phyloP scores from a whole-genome alignment of 2,113 vertebrate species.

The Vombatus ursinus region DNA sequence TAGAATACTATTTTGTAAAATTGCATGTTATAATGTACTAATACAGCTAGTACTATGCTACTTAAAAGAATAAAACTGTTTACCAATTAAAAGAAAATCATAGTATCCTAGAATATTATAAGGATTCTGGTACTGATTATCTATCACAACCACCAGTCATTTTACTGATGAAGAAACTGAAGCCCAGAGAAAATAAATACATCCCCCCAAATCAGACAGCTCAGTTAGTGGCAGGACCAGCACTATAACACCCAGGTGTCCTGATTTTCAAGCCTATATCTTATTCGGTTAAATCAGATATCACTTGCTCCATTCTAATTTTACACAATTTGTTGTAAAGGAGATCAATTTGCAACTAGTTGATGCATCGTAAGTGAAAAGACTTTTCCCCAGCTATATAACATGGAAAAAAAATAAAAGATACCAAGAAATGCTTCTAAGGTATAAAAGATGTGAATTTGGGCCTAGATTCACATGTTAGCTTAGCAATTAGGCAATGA shows the following conservation, averaged over 20 bases:
- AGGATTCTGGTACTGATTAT: neutral
- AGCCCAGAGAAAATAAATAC: neutral
- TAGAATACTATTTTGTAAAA: neutral
- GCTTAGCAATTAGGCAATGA: neutral
- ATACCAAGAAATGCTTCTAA: neutral
- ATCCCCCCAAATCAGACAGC: neutral
- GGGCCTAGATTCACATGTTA: neutral
- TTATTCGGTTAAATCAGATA: neutral
- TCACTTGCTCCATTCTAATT: neutral
- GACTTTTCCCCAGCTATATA: neutral
- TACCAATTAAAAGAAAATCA: neutral
- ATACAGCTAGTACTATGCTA: neutral
- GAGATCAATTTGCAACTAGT: neutral
- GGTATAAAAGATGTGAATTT: neutral
- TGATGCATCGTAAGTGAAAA: neutral
- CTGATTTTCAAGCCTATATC: neutral
- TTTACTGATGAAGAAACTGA: neutral
- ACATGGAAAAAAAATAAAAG: neutral
- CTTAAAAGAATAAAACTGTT: neutral
- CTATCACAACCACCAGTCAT: neutral
- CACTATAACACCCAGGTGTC: neutral
- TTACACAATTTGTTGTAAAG: neutral
- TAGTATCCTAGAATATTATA: neutral
- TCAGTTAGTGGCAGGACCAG: neutral
- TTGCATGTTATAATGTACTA: neutral